Base-by-base conservation (phyloP, 2,113 vertebrate genomes). In the Gavialis gangeticus region DNA sequence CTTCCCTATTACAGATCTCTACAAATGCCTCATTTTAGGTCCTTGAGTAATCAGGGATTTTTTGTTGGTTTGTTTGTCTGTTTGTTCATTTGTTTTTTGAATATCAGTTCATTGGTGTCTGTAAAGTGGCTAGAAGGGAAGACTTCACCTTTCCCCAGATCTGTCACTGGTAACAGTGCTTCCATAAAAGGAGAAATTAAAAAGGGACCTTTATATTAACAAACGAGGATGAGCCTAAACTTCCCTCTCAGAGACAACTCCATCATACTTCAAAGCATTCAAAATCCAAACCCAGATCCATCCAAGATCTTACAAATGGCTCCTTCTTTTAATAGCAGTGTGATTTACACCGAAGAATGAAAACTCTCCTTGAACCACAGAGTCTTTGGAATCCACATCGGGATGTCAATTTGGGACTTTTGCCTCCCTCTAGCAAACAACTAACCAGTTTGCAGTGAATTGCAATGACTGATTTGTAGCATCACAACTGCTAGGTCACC, bases 361-460 rank as follows among this genome's bases (percentile, higher is more conserved):
- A 73, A 85, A 27, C 1, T 0, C 2, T 4, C 1, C 0, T 16
- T 87, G 46, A 73, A 83, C 30, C 24, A 24, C 34, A 25, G 21
- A 66, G 2, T 3, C 7, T 79, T 90, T 78, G 4, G 21, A 46
- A 73, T 73, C 3, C 6, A 28, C 4, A 19, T 0, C 3, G 0
- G 28, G 5, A n/a, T 2, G 1, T 1, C 0, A 0, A 58, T 60
- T 55, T 3, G 17, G 15, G 0, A 1, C 16, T 85, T 81, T 6
- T 87, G 22, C 1, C 13, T 18, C 3, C 6, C 9, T 92, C 16
- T 82, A 25, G 62, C 2, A 30, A 87, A 2, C 4, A 81, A 8
- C 2, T 3, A 87, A 30, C 3, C 2, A 54, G 80, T 81, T 88
- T 25, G 2, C 5, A 24, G 3, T 58, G 1, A 19, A 4, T 89